phyloP scores from a whole-genome alignment of 2,888 invertebrate species.

The Periphyllus acericola region DNA sequence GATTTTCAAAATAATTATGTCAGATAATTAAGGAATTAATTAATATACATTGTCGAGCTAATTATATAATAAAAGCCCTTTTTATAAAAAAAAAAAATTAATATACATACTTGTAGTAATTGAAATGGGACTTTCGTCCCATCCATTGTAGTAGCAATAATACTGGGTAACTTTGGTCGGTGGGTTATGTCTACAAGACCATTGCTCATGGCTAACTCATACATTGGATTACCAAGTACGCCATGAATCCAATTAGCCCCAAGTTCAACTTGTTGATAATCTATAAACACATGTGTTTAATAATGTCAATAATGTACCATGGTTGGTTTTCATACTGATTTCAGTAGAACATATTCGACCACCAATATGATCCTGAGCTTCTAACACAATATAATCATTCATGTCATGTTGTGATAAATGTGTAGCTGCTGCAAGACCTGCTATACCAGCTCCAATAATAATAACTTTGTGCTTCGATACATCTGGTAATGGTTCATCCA shows the following conservation, averaged over 20 bases:
- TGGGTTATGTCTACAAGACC: constrained; percentile 87
- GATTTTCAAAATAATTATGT: too few relatives aligned
- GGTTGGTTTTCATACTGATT: constrained; percentile 70
- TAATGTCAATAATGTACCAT: neutral
- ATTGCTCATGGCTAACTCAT: constrained; percentile 85
- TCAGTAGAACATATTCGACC: constrained; percentile 83
- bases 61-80: too few relatives aligned
- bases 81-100: neutral
- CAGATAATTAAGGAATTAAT: too few relatives aligned
- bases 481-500: constrained; percentile 48
- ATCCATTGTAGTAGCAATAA: constrained; percentile 88
- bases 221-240: constrained; percentile 87
- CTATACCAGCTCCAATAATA: constrained; percentile 87
- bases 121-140: constrained; percentile 88
- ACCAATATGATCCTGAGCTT: constrained; percentile 83
- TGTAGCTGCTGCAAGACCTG: constrained; percentile 86
- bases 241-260: constrained; percentile 96
- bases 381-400: constrained; percentile 81
- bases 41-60: too few relatives aligned
- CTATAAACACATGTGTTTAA: constrained; percentile 65
- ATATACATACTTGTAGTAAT: constrained; percentile 71
- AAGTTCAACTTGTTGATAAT: constrained; percentile 75
- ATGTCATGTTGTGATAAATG: constrained; percentile 82
- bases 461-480: constrained; percentile 73
- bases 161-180: constrained; percentile 86